Evolutionary conservation across 2,797 vertebrate genomes (phyloP).

Genomic region (Anguilla marmorata): DNA sequence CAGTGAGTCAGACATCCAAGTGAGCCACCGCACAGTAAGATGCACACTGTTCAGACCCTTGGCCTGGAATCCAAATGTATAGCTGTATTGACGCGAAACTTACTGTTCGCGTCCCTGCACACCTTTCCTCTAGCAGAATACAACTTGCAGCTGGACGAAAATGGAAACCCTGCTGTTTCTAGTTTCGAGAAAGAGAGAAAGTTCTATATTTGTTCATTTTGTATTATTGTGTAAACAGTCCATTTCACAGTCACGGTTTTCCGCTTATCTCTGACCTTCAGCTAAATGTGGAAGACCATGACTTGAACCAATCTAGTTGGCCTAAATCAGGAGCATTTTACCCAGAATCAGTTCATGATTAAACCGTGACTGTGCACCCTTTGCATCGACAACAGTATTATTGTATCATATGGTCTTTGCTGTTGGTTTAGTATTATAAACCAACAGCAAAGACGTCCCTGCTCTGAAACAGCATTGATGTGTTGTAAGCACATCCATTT

Average conservation of each 20-base stretch:
- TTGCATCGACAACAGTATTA: no score
- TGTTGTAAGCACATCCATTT: background rate
- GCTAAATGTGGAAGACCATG: background rate
- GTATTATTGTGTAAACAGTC: background rate
- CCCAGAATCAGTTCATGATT: background rate
- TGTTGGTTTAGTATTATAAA: background rate
- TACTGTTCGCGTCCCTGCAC: background rate
- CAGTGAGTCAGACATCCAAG: background rate
- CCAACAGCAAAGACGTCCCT: background rate
- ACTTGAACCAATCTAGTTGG: background rate
- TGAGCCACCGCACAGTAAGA: background rate
- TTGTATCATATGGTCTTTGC: background rate
- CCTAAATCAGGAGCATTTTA: background rate
- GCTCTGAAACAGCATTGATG: background rate
- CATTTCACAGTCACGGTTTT: conserved; percentile 7
- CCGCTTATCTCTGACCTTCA: background rate
- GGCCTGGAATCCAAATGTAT: background rate
- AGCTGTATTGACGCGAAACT: background rate
- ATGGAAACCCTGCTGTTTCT: background rate
- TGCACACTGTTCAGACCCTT: background rate
- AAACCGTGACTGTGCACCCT: background rate
- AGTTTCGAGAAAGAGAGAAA: background rate
- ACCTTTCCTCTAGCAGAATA: background rate
- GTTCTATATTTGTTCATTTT: background rate
- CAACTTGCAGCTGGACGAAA: background rate